phyloP scores from a whole-genome alignment of 2,888 invertebrate species.

The Neoascia interrupta region DNA sequence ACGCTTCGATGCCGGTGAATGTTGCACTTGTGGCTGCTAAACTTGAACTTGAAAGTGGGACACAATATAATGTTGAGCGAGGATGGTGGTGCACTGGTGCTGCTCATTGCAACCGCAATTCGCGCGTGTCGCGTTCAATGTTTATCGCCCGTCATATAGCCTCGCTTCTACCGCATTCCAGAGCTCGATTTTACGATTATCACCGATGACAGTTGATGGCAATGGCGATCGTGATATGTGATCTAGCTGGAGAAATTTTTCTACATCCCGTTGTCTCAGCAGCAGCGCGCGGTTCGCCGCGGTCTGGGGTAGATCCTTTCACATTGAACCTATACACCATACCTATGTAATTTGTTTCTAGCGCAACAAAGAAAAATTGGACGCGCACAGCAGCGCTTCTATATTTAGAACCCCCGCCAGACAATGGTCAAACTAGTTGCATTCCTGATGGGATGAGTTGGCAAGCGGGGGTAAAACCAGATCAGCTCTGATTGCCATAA shows the following conservation, averaged over 20 bases:
- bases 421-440: constrained; percentile 63
- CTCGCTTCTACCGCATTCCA: too few species aligned
- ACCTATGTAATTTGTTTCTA: too few species aligned
- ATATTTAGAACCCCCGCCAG: constrained; percentile 52
- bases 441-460: constrained; percentile 52
- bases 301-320: too few species aligned
- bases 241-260: constrained; percentile 44
- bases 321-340: too few species aligned
- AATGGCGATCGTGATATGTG: constrained; percentile 12
- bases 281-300: too few species aligned
- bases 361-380: constrained; percentile 13
- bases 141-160: constrained; percentile 40
- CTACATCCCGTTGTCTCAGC: too few species aligned
- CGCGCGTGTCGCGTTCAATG: constrained; percentile 47
- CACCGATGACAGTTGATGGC: constrained; percentile 26
- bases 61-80: constrained; percentile 47
- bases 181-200: constrained; percentile 15
- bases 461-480: constrained; percentile 41
- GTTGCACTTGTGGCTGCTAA: constrained; percentile 44
- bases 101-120: constrained; percentile 49
- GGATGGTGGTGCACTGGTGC: too few species aligned
- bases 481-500: constrained; percentile 60
- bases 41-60: constrained; percentile 64
- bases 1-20: not conserved
- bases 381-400: constrained; percentile 32